These are phyloP conservation scores for Sebastes steindachneri DNA, from an alignment of 2,797 vertebrate genomes.

Conservation along the genomic window DNA sequence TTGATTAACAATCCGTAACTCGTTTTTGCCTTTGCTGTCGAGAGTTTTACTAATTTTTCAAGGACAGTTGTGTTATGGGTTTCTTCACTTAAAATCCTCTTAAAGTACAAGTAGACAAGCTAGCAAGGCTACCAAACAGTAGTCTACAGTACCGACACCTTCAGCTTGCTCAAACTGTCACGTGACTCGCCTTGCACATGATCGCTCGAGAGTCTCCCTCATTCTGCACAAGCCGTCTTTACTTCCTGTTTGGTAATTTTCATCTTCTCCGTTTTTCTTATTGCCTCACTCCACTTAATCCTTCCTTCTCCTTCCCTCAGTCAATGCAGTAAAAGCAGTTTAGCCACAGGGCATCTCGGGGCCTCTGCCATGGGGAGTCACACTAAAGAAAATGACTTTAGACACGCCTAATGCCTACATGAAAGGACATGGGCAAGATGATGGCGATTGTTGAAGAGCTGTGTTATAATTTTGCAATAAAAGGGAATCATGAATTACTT, in stretches of 20 bases:
- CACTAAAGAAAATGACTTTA: slow-evolving; percentile 49
- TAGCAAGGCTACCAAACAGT: not conserved
- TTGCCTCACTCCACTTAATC: slow-evolving; percentile 21
- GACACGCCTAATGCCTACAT: slow-evolving; percentile 44
- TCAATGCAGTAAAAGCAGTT: slow-evolving; percentile 3
- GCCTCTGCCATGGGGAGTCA: not conserved
- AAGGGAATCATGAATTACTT: slow-evolving; percentile 32
- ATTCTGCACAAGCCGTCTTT: not conserved
- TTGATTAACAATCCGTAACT: not conserved
- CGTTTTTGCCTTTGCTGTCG: not conserved
- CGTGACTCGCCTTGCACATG: not conserved
- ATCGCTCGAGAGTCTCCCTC: not conserved
- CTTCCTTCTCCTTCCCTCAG: not conserved
- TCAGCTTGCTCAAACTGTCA: not conserved
- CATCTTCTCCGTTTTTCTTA: slow-evolving; percentile 13
- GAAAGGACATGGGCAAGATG: slow-evolving; percentile 45
- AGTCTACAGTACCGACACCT: not conserved
- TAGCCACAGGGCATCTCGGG: slow-evolving; percentile 12
- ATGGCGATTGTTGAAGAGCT: slow-evolving; percentile 33
- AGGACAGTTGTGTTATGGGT: not conserved
- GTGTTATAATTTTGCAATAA: slow-evolving; percentile 45
- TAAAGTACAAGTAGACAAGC: not conserved
- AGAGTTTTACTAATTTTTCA: not conserved
- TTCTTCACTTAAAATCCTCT: not conserved
- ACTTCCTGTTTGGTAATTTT: slow-evolving; percentile 16